Conservation (phyloP, 2,888 invertebrate species). For the Hecatera dysodea region DNA sequence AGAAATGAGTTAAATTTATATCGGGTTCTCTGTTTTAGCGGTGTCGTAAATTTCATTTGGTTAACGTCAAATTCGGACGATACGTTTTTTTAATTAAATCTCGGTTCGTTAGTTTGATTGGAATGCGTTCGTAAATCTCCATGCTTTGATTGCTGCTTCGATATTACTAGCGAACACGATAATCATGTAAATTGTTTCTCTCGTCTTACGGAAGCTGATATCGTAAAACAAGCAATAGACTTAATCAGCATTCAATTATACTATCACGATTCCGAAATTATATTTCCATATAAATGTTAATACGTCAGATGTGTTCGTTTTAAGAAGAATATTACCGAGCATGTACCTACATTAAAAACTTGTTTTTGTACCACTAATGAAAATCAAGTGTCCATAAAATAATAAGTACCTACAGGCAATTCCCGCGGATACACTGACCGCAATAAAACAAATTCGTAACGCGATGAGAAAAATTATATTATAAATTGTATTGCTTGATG, state of each 20-base stretch:
- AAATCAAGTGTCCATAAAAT: constrained; percentile 58
- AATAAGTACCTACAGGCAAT: constrained; percentile 43
- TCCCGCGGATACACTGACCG: constrained; percentile 29
- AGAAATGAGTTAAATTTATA: constrained; percentile 86
- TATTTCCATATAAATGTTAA: constrained; percentile 67
- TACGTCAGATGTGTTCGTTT: constrained; percentile 55
- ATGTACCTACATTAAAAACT: constrained; percentile 59
- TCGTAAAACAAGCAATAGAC: constrained; percentile 67
- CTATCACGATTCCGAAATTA: constrained; percentile 62
- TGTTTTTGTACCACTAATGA: constrained; percentile 55
- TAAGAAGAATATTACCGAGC: constrained; percentile 50
- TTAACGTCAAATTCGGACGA: constrained; percentile 79
- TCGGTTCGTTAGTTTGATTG: constrained; percentile 79
- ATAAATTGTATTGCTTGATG: constrained; percentile 12
- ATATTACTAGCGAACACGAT: constrained; percentile 64
- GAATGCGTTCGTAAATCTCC: constrained; percentile 70
- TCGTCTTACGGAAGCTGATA: constrained; percentile 67
- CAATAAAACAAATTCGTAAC: constrained; percentile 55
- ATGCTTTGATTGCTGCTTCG: constrained; percentile 69
- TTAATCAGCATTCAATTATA: constrained; percentile 67
- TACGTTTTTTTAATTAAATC: constrained; percentile 88
- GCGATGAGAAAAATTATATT: constrained; percentile 45
- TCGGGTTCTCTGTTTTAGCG: constrained; percentile 86
- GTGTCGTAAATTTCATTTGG: constrained; percentile 84
- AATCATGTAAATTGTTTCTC: constrained; percentile 65